Base-by-base conservation (phyloP, 2,113 vertebrate genomes). In the Natator depressus region DNA sequence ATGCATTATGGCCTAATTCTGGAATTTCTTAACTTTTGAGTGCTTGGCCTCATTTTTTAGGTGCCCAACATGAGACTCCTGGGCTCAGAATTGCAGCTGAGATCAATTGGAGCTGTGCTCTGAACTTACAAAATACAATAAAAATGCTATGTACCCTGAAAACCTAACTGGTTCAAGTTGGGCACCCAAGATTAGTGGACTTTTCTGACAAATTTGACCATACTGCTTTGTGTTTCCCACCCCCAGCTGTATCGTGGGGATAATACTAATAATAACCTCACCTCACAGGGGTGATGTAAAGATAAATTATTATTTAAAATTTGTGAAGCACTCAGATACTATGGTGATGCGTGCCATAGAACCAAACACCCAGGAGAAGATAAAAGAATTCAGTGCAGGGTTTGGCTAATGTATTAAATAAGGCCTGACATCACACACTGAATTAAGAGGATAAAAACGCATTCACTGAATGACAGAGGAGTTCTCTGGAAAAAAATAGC, bases 11-110 rank as follows among this genome's bases (percentile, higher is more conserved):
- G 95, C 94, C 90, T 96, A 90, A 96, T 93, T 90, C 85, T 97
- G 97, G 97, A 97, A 97, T 97, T 96, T 97, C 96, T 95, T 97
- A 94, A 72, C 29, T 96, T 90, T 91, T 76, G 82, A 96, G 89
- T 29, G 80, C 78, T 93, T 97, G 87, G 91, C 95, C 93, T 95
- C 82, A 86, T 95, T 95, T 96, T 96, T 94, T 95, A 95, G 95
- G 90, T 95, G 95, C 90, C 94, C 95, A 93, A 79, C 88, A 95
- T 93, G 84, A 94, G 93, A 96, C 93, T 97, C 93, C 91, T 95
- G 95, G 89, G 90, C 88, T 78, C 84, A 91, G 80, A 96, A 94
- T 92, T 2, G 9, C 65, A 72, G 65, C 87, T 90, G 88, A 90
- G 94, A 90, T 91, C 96, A 93, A 50, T 85, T 38, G 69, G 38